phyloP scores from a whole-genome alignment of 2,113 vertebrate species.

The Drymodes brunneopygia region DNA sequence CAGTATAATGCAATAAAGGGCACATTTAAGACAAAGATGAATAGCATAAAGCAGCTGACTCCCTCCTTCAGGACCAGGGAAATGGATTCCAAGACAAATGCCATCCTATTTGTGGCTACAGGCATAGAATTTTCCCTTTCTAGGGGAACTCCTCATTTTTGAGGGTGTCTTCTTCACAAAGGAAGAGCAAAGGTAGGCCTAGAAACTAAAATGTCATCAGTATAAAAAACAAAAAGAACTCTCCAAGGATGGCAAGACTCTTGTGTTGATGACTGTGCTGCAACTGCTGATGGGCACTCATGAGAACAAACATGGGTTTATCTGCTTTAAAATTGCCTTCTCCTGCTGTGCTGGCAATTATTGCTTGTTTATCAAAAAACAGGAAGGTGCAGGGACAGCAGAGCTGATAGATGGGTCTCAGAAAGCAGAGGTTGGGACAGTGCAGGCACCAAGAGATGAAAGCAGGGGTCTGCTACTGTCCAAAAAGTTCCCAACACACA shows the following conservation, averaged over 20 bases:
- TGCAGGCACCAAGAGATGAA: not conserved
- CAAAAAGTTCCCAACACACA: not conserved
- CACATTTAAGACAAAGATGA: not conserved
- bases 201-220: not conserved
- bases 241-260: not conserved
- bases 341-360: not conserved
- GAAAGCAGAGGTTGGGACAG: not conserved
- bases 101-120: not conserved
- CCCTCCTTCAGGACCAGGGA: not conserved
- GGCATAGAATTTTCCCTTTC: not conserved
- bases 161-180: not conserved
- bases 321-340: not conserved
- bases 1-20: not conserved
- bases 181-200: not conserved
- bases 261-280: not conserved
- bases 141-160: not conserved
- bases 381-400: not conserved
- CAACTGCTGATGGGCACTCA: not conserved
- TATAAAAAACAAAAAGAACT: not conserved
- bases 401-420: not conserved
- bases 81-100: not conserved
- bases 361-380: accelerated
- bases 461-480: not conserved
- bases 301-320: not conserved
- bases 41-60: not conserved